These are phyloP conservation scores for Tetramorium bicarinatum DNA, from an alignment of 2,888 invertebrate genomes.

Conservation along the genomic window DNA sequence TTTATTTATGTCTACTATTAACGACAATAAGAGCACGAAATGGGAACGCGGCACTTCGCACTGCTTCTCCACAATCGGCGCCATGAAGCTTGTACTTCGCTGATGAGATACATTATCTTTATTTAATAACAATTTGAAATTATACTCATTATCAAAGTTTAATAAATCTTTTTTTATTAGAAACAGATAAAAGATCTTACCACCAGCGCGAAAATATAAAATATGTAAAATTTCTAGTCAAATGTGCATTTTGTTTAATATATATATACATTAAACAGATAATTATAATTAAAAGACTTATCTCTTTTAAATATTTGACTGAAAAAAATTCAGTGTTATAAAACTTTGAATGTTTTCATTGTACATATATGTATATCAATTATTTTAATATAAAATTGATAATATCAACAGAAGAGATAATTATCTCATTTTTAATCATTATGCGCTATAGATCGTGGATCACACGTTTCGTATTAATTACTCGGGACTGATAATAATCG, in stretches of 20 bases:
- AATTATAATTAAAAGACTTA: background rate
- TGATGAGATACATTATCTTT: background rate
- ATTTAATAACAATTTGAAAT: background rate
- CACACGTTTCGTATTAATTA: constrained; percentile 31
- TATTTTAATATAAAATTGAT: background rate
- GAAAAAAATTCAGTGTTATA: background rate
- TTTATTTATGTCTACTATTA: constrained; percentile 41
- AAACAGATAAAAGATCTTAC: background rate
- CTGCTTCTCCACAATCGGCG: background rate
- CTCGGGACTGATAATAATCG: constrained; percentile 5
- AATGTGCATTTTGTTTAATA: background rate
- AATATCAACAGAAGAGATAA: background rate
- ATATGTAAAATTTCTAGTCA: background rate
- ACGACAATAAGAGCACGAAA: constrained; percentile 37
- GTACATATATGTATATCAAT: background rate
- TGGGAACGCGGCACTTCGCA: constrained; percentile 3
- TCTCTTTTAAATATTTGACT: background rate
- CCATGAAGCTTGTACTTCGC: background rate
- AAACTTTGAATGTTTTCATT: background rate
- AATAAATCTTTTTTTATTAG: background rate
- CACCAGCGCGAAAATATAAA: background rate
- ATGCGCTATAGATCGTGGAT: background rate
- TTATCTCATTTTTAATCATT: background rate
- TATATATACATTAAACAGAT: background rate
- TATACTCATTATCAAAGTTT: background rate